These are phyloP conservation scores for Xerus inauris DNA, from an alignment of 2,113 vertebrate genomes.

Conservation along the genomic window DNA sequence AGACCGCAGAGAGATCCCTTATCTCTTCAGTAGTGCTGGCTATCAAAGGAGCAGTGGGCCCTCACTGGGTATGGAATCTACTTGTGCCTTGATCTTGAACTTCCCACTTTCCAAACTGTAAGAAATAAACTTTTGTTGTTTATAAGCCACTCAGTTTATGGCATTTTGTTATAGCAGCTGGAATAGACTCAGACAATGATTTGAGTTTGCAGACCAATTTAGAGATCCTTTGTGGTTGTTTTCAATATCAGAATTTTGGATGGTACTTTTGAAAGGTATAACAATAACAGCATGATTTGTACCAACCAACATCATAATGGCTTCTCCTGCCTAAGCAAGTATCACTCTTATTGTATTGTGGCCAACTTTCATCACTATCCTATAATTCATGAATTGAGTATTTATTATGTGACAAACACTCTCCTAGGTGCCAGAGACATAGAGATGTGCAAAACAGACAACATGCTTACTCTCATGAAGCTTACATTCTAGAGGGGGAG, in stretches of 20 bases:
- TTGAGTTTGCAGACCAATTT: not conserved
- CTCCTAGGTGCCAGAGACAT: not conserved
- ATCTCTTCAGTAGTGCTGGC: not conserved
- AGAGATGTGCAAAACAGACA: not conserved
- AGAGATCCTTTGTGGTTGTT: not conserved
- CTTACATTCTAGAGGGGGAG: not conserved
- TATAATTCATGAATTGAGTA: not conserved
- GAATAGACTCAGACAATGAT: not conserved
- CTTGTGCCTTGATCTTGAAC: not conserved
- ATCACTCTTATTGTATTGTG: not conserved
- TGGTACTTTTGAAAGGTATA: not conserved
- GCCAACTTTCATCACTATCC: not conserved
- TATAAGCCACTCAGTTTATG: not conserved
- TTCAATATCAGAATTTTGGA: not conserved
- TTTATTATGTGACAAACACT: not conserved
- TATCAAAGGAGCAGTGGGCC: not conserved
- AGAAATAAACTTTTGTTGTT: not conserved
- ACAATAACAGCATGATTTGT: not conserved
- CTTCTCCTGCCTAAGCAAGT: not conserved
- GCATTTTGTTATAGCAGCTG: not conserved
- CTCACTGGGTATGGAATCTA: not conserved
- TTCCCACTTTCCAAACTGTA: not conserved
- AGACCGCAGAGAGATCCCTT: not conserved
- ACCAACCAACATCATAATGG: not conserved
- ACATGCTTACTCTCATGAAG: not conserved